Conservation (phyloP, 2,888 invertebrate genomes). For the Dioctria rufipes region DNA sequence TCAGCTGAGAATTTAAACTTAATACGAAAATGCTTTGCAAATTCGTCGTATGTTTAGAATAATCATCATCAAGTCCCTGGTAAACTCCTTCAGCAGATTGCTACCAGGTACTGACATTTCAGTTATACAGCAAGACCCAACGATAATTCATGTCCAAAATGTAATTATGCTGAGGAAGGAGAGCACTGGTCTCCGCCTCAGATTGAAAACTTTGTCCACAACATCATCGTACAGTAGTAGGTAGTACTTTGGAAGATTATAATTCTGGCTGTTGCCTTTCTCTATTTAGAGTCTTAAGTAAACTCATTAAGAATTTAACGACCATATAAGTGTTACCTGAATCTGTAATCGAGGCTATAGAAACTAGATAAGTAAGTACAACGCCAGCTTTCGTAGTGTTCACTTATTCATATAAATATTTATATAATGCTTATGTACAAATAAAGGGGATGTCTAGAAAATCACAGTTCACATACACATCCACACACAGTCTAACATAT, state of each 20-base stretch:
- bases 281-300: constrained; percentile 37
- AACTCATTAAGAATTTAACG: constrained; percentile 41
- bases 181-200: background rate
- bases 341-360: background rate
- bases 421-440: too few relatives aligned
- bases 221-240: background rate
- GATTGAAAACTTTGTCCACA: constrained; percentile 25
- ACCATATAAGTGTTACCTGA: constrained; percentile 29
- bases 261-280: constrained; percentile 10
- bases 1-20: too few relatives aligned
- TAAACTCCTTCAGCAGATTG: background rate
- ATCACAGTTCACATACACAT: constrained; percentile 17
- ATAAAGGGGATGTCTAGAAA: background rate
- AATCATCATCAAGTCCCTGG: constrained; percentile 8
- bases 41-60: constrained; percentile 1
- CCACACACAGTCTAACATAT: too few relatives aligned
- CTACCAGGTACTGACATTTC: constrained; percentile 25
- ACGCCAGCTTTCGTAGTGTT: background rate
- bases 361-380: background rate
- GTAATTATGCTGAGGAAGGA: constrained; percentile 27
- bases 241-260: constrained; percentile 17
- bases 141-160: constrained; percentile 41
- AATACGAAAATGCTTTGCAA: background rate
- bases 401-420: constrained; percentile 12
- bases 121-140: constrained; percentile 2